A percentile compares a stretch with the other conserved stretches of the same genome.
These are phyloP conservation scores for Phymatocera aterrima DNA, from an alignment of 2,888 invertebrate genomes.

Conservation along the genomic window DNA sequence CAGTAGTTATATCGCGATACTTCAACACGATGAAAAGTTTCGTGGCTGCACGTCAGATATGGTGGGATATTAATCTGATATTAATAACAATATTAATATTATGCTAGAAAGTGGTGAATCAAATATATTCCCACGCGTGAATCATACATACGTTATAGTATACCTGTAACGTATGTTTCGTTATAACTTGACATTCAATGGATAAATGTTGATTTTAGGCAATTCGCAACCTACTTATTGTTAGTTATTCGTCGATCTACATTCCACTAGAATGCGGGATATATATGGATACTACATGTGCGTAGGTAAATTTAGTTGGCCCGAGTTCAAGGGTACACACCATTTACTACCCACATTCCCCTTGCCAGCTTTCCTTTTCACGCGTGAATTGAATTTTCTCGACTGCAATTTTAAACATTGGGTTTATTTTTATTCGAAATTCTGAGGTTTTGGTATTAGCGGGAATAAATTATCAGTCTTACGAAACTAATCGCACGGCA, in stretches of 20 bases:
- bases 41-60: too few species aligned
- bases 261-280: background rate
- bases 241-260: background rate
- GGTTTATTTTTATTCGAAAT: background rate
- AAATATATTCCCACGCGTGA: too few species aligned
- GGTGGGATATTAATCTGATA: too few species aligned
- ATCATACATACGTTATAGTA: background rate
- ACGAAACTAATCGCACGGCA: too few species aligned
- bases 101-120: too few species aligned
- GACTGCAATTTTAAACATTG: background rate
- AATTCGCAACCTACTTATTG: background rate
- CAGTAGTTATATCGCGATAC: too few species aligned
- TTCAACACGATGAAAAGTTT: too few species aligned
- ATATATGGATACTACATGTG: background rate
- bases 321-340: constrained; percentile 32
- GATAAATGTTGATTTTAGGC: constrained; percentile 21
- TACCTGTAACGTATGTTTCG: background rate
- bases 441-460: background rate
- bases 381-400: background rate
- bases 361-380: background rate
- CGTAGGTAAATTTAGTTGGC: constrained; percentile 4
- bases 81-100: too few species aligned
- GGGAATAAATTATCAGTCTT: too few species aligned
- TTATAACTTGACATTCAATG: background rate
- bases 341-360: background rate